Percentiles rank a stretch among this genome's conserved stretches.
Conservation (phyloP, 1,140 invertebrate genomes). For the Colletes gigas region DNA sequence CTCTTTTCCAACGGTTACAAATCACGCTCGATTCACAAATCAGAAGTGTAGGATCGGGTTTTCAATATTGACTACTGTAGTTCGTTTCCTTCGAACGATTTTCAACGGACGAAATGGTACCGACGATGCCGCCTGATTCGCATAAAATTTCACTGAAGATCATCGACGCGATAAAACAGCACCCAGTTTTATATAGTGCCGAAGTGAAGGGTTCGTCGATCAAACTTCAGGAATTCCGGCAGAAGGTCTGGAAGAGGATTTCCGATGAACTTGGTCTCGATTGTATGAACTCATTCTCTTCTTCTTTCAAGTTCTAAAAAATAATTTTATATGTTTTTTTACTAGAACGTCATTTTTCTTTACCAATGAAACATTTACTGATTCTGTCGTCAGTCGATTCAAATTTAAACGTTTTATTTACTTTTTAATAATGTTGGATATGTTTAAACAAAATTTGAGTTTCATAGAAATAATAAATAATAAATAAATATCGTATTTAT, state of each 20-base stretch:
- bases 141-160: conserved; percentile 77
- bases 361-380: conserved; percentile 2
- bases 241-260: conserved; percentile 79
- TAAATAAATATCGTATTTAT: too few relatives aligned
- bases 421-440: neutral
- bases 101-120: conserved; percentile 62
- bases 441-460: neutral
- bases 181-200: conserved; percentile 77
- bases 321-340: conserved; percentile 17
- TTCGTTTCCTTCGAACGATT: conserved; percentile 38
- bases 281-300: conserved; percentile 62
- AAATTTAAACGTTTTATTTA: conserved; percentile 1
- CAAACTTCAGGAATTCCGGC: conserved; percentile 76
- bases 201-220: conserved; percentile 74
- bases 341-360: neutral
- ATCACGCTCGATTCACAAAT: neutral
- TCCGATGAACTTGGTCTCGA: conserved; percentile 76
- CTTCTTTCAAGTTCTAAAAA: conserved; percentile 4
- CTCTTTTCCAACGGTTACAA: neutral
- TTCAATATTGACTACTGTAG: conserved; percentile 27
- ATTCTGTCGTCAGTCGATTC: neutral
- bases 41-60: conserved; percentile 33
- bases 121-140: conserved; percentile 71
- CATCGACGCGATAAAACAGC: conserved; percentile 76
- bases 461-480: neutral